These are phyloP conservation scores for Malthinus seriepunctatus DNA, from an alignment of 2,888 invertebrate genomes.

Conservation along the genomic window DNA sequence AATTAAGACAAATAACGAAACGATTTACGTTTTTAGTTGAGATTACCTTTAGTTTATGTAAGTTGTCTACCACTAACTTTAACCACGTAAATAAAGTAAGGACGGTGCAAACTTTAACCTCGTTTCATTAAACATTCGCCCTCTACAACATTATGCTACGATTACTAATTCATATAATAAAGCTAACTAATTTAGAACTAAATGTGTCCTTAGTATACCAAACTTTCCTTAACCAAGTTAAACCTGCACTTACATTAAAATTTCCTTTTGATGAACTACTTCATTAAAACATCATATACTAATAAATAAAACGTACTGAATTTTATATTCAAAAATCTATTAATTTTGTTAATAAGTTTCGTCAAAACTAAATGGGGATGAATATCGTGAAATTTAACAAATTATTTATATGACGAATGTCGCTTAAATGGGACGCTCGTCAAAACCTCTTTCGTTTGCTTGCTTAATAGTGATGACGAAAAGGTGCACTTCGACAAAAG, in stretches of 20 bases:
- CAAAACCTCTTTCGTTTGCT: too few species aligned
- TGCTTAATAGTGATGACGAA: too few species aligned
- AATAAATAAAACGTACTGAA: too few species aligned
- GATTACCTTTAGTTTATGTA: constrained; percentile 23
- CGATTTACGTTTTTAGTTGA: not conserved
- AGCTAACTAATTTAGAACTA: constrained; percentile 29
- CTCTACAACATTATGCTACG: constrained; percentile 25
- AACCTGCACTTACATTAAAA: constrained; percentile 26
- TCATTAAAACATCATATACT: too few species aligned
- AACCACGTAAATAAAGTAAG: constrained; percentile 27
- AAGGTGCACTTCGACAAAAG: too few species aligned
- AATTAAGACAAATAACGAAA: too few species aligned
- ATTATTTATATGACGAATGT: too few species aligned
- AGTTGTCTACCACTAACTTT: constrained; percentile 22
- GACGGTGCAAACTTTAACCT: constrained; percentile 26
- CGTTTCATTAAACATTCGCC: constrained; percentile 29
- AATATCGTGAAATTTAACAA: too few species aligned
- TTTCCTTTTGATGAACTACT: constrained; percentile 2
- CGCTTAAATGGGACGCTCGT: too few species aligned
- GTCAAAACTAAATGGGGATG: too few species aligned
- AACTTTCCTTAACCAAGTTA: constrained; percentile 21
- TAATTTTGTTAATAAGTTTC: too few species aligned
- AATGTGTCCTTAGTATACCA: constrained; percentile 25
- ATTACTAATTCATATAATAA: constrained; percentile 30
- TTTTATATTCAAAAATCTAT: too few species aligned